phyloP scores from a whole-genome alignment of 2,888 invertebrate species.

The Drosophila phalerata region DNA sequence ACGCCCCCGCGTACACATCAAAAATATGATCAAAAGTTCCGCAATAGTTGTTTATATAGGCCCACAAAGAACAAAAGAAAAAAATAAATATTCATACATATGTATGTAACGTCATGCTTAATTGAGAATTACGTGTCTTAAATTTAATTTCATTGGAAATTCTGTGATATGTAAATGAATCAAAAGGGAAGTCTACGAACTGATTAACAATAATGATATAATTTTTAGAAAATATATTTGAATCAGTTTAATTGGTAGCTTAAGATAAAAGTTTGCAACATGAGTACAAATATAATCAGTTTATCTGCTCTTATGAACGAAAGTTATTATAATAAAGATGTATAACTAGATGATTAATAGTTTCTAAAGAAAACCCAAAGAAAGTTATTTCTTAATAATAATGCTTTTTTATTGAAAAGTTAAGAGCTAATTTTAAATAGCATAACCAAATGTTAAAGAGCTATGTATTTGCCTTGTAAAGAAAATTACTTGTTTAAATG shows the following conservation, averaged over 20 bases:
- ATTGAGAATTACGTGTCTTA: too few species aligned
- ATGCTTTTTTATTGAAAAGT: background rate
- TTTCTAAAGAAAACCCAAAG: background rate
- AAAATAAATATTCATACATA: background rate
- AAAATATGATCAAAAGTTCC: slow-evolving; percentile 18
- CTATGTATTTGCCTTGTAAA: too few species aligned
- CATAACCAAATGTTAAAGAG: too few species aligned
- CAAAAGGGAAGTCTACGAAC: background rate
- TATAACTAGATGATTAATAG: background rate
- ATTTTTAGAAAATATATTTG: too few species aligned
- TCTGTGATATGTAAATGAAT: background rate
- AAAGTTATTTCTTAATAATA: background rate
- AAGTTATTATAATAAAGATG: background rate
- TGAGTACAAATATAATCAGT: background rate
- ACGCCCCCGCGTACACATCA: slow-evolving; percentile 31
- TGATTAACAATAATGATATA: background rate
- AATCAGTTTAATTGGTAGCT: background rate
- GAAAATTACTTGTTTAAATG: background rate
- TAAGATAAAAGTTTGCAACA: background rate
- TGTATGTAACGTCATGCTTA: background rate
- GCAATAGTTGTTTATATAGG: background rate
- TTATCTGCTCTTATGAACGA: background rate
- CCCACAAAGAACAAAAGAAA: background rate
- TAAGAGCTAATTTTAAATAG: too few species aligned
- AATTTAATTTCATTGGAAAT: background rate